Base-by-base conservation (phyloP, 2,888 invertebrate genomes). In the Helobdella robusta region DNA sequence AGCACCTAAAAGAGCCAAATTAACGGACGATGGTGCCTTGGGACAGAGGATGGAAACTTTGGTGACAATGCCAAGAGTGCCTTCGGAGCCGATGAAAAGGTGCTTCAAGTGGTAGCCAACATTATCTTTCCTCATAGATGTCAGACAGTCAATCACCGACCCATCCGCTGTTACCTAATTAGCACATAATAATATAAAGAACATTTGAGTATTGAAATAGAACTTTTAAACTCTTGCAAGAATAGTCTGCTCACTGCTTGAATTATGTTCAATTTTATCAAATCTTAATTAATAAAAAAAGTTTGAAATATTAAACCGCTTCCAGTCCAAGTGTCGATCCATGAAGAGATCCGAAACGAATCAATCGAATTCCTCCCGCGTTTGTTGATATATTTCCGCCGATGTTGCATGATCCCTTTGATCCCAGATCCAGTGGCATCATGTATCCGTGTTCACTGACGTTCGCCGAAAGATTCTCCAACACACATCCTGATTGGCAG, bases 81-180 rank as follows among this genome's bases (percentile, higher is more conserved):
- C 98, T 82, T 98, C 98, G 0, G 94, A 91, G 18, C 98, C 98
- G 73, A 97, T 90, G 77, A 98, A 95, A 68, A 97, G 80, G 80
- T 98, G 94, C 76, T 94, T 94, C 73, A 97, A 81, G 77, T 97
- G 94, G 77, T 92, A 93, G 0, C 97, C 97, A 0, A 97, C 95
- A 78, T 98, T 98, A 79, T 98, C 95, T 79, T 98, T 98, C 76
- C 91, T 88, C 73, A 95, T 83, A 0, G 87, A 84, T 66, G 86
- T 88, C 77, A 97, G 83, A 67, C 89, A 86, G 77, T 95, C 87
- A 35, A 98, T 78, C 0, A 97, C 79, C 63, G 87, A 74, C 15
- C 80, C 79, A 72, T 74, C 73, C 1, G 79, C 75, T 56, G 78
- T 68, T 3, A 79, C 80, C 79, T 79, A 66, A 1, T 25, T n/a